Evolutionary conservation across 37 sponge, comb jelly and placozoan genomes (phyloP).

Genomic region (Chondrosia reniformis): DNA sequence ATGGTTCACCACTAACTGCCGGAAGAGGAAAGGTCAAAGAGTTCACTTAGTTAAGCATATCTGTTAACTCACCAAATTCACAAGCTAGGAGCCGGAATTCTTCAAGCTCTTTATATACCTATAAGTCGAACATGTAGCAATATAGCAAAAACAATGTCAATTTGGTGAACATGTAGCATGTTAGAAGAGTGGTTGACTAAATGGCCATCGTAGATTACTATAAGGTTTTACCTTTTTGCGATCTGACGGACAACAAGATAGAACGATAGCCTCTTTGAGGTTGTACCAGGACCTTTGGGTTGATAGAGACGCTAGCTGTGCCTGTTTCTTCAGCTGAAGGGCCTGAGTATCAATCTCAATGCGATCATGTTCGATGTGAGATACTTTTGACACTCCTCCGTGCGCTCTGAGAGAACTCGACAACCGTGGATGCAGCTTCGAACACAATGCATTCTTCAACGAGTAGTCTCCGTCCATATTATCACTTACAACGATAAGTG

Average conservation of each 20-base stretch:
- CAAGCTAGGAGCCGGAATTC: too few relatives aligned
- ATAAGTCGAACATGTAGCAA: neutral
- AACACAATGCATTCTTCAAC: too few relatives aligned
- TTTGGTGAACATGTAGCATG: neutral
- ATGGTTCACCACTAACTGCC: neutral
- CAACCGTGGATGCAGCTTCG: constrained; percentile 35
- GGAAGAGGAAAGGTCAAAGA: too few relatives aligned
- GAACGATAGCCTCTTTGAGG: neutral
- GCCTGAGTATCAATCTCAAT: too few relatives aligned
- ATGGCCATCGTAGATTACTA: neutral
- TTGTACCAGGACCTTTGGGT: neutral
- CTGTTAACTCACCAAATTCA: too few relatives aligned
- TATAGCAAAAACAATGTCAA: neutral
- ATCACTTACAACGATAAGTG: too few relatives aligned
- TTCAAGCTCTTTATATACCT: neutral
- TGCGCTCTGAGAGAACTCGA: constrained; percentile 48
- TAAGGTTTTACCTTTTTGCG: neutral
- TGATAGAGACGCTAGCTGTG: neutral
- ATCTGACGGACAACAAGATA: neutral
- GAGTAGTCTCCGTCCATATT: too few relatives aligned
- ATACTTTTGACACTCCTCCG: constrained; percentile 33
- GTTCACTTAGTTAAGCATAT: too few relatives aligned
- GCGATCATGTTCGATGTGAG: neutral
- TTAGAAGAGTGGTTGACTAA: too few relatives aligned
- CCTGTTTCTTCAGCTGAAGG: constrained; percentile 2